Evolutionary conservation across 2,888 invertebrate genomes (phyloP), one percentile per base, ranked within the genome.

Genomic region (Danaus chrysippus): DNA sequence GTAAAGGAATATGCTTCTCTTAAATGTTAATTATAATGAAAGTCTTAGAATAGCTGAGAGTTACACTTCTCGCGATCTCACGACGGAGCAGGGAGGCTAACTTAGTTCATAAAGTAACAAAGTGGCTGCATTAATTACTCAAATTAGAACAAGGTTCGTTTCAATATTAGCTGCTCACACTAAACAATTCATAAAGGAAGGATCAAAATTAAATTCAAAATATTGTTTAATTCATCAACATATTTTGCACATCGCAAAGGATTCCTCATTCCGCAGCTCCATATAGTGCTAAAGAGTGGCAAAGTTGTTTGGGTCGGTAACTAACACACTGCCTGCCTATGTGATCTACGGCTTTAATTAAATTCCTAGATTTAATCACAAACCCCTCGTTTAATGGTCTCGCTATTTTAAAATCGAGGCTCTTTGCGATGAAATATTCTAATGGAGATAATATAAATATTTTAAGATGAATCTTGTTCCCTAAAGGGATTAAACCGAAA

Each of bases 61-160:
- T 69, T 69, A 61, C 63, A 65, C 67, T 68, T 66, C 69, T 65
- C 64, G 63, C 67, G 61, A 61, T 65, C 69, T 64, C 65, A 66
- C 60, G 66, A 67, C 57, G 42, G 55, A 54, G 59, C 42, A 41
- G 58, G 34, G 61, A 66, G 64, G 65, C 61, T 67, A 71, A 70
- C 70, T 71, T 71, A 67, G 69, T 70, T 67, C 65, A 57, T 63
- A 63, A 70, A 69, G 69, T 70, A 68, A 70, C 69, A 66, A 69
- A 68, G 68, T 69, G 67, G 68, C 63, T 66, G 68, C 65, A 71
- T 67, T 70, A 68, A 70, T 70, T 71, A 70, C 64, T 63, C 65
- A 69, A 70, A 71, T 71, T 69, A 68, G 68, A 62, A 65, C 68
- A 62, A 63, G 66, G 65, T 69, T 64, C 69, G 65, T 64, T 69